Conservation (phyloP, 1,140 invertebrate genomes). For the Platyura marginata region DNA sequence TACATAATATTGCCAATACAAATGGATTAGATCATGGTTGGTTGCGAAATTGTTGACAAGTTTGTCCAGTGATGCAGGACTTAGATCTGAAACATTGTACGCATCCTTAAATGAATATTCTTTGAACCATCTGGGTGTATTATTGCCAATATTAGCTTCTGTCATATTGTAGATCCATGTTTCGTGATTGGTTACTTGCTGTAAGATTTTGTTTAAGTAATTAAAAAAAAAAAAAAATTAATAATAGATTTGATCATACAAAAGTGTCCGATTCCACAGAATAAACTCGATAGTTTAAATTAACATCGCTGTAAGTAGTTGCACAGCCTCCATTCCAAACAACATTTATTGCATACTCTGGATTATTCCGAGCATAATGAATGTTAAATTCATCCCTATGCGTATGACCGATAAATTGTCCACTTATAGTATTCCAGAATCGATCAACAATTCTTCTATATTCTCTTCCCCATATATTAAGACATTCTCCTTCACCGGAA, state of each 20-base stretch:
- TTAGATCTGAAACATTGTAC: slow-evolving; percentile 30
- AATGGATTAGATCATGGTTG: not conserved
- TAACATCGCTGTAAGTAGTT: slow-evolving; percentile 41
- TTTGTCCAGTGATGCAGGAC: slow-evolving; percentile 24
- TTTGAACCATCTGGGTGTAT: slow-evolving; percentile 40
- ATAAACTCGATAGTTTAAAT: slow-evolving; percentile 70
- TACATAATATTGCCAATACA: not conserved
- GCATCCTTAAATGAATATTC: slow-evolving; percentile 45
- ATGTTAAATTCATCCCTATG: slow-evolving; percentile 58
- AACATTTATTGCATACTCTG: slow-evolving; percentile 34
- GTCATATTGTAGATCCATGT: slow-evolving; percentile 64
- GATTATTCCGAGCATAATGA: slow-evolving; percentile 33
- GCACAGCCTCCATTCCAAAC: slow-evolving; percentile 61
- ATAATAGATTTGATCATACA: no score
- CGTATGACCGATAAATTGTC: slow-evolving; percentile 66
- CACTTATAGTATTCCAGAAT: slow-evolving; percentile 47
- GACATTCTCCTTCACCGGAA: slow-evolving; percentile 44
- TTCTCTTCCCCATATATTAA: slow-evolving; percentile 44
- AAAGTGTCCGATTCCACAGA: slow-evolving; percentile 36
- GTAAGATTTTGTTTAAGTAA: no score
- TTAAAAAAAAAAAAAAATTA: no score
- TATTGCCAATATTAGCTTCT: slow-evolving; percentile 41
- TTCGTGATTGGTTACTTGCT: slow-evolving; percentile 45
- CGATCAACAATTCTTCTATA: slow-evolving; percentile 38
- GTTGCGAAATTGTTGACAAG: not conserved